These are phyloP conservation scores for Amblyopsis rosae DNA, from an alignment of 2,113 vertebrate species.

Conservation along the genomic window DNA sequence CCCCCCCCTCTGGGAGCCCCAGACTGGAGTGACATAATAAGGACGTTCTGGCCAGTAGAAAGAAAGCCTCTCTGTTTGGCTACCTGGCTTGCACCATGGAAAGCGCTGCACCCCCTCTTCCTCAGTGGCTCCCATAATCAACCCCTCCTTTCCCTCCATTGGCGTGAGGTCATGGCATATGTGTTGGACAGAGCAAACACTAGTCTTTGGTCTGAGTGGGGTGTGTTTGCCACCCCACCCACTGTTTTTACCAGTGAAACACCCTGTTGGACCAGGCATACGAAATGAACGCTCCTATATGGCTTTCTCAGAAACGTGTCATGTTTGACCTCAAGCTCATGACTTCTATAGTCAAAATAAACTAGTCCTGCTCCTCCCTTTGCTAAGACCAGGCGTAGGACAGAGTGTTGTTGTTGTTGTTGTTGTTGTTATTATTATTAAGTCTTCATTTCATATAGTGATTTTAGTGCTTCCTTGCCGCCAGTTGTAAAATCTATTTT, in stretches of 20 bases:
- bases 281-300: conserved; percentile 56
- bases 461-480: conserved; percentile 1
- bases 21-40: conserved; percentile 65
- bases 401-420: conserved; percentile 26
- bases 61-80: conserved; percentile 74
- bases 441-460: conserved; percentile 32
- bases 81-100: conserved; percentile 70
- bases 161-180: conserved; percentile 70
- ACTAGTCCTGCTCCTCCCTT: conserved; percentile 13
- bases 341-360: conserved; percentile 35
- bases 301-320: conserved; percentile 36
- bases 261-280: conserved; percentile 59
- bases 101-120: conserved; percentile 65
- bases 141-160: conserved; percentile 60
- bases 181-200: conserved; percentile 51
- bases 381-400: conserved; percentile 20
- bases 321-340: conserved; percentile 42
- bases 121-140: conserved; percentile 64
- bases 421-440: conserved; percentile 32
- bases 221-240: conserved; percentile 60
- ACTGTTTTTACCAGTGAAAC: conserved; percentile 60
- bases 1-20: conserved; percentile 35
- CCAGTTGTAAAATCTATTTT: conserved; percentile 40
- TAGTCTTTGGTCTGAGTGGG: conserved; percentile 50
- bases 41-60: conserved; percentile 48